Conservation (phyloP, 2,797 vertebrate genomes). For the Vipera latastei region DNA sequence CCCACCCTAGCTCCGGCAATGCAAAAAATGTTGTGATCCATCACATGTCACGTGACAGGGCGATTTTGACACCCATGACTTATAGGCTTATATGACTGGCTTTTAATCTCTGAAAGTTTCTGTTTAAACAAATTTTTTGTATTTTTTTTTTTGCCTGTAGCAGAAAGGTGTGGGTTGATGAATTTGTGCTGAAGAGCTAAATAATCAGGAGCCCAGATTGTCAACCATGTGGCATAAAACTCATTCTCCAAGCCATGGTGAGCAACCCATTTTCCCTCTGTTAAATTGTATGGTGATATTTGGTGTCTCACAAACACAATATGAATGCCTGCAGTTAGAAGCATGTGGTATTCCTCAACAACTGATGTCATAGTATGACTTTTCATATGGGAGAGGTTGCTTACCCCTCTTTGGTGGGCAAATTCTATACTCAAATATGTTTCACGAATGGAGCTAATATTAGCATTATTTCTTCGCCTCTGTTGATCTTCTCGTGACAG, state of each 20-base stretch:
- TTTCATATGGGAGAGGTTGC: not conserved
- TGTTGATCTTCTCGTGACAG: conserved; percentile 44
- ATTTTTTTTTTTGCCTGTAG: conserved; percentile 43
- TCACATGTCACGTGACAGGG: too few species aligned
- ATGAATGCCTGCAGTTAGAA: not conserved
- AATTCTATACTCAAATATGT: not conserved
- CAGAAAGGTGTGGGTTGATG: conserved; percentile 43
- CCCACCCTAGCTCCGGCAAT: too few species aligned
- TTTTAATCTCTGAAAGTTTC: not conserved
- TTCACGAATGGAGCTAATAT: not conserved
- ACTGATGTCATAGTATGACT: not conserved
- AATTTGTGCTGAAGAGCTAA: conserved; percentile 55
- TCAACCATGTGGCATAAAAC: not conserved
- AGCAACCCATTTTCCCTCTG: not conserved
- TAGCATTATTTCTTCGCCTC: conserved; percentile 16
- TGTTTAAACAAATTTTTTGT: conserved; percentile 42
- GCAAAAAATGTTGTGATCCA: too few species aligned
- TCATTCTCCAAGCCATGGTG: not conserved
- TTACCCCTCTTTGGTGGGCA: not conserved
- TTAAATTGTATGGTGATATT: not conserved
- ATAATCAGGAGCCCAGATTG: conserved; percentile 21
- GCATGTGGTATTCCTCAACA: not conserved
- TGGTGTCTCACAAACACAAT: not conserved
- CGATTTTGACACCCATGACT: not conserved
- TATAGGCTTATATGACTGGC: not conserved